phyloP scores from a whole-genome alignment of 35 echinoderm and acorn worm species.

The Heliocidaris tuberculata region DNA sequence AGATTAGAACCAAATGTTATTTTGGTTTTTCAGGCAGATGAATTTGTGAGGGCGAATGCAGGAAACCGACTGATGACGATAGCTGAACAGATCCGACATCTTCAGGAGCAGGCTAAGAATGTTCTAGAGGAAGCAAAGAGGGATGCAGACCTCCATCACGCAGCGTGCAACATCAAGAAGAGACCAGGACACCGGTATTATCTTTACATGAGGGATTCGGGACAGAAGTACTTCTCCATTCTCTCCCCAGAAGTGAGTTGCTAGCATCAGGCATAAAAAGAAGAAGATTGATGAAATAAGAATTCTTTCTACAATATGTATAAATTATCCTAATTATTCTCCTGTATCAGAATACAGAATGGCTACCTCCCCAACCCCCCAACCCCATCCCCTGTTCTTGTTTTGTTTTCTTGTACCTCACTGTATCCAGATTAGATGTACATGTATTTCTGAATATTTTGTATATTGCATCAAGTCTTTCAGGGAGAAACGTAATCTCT shows the following conservation, averaged over 20 bases:
- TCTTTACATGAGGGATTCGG: conserved; percentile 76
- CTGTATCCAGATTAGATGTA: too few species aligned
- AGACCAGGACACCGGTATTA: conserved; percentile 89
- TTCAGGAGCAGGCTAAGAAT: conserved; percentile 86
- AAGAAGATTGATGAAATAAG: background rate
- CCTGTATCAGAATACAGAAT: background rate
- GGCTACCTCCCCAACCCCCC: too few species aligned
- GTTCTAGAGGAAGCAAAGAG: conserved; percentile 88
- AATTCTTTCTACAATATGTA: background rate
- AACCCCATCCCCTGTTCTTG: too few species aligned
- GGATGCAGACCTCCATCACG: conserved; percentile 93
- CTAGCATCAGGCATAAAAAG: background rate
- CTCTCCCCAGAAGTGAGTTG: conserved; percentile 77
- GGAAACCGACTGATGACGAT: conserved; percentile 89
- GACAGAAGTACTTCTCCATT: conserved; percentile 92
- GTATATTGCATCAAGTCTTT: too few species aligned
- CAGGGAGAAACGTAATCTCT: too few species aligned
- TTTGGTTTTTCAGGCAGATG: conserved; percentile 72
- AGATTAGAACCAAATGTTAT: background rate
- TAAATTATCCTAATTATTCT: background rate
- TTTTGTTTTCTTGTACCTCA: too few species aligned
- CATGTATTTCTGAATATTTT: too few species aligned
- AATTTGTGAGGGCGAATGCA: conserved; percentile 82
- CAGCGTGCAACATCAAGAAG: conserved; percentile 93
- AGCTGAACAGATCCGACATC: conserved; percentile 89